Conservation (phyloP, 2,797 vertebrate species). For the Parambassis ranga region DNA sequence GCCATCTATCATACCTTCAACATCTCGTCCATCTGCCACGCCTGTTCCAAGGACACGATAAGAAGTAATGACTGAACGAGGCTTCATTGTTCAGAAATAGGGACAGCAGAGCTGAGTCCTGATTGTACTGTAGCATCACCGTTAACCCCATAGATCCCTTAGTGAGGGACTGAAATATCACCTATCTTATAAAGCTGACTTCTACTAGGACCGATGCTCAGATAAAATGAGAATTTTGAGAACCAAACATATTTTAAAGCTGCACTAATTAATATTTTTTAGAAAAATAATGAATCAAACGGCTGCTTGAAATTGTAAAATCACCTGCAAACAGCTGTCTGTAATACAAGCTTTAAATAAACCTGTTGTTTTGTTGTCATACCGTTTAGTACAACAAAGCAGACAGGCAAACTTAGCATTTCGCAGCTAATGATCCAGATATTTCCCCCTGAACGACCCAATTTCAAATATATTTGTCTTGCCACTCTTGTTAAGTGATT, state of each 20-base stretch:
- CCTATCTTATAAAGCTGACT: not conserved
- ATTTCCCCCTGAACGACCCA: too few relatives aligned
- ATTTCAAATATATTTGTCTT: too few relatives aligned
- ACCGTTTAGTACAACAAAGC: too few relatives aligned
- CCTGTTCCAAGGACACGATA: not conserved
- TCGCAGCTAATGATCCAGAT: too few relatives aligned
- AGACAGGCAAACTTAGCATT: too few relatives aligned
- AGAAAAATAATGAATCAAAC: not conserved
- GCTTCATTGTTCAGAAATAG: not conserved
- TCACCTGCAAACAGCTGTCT: too few relatives aligned
- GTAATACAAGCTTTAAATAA: too few relatives aligned
- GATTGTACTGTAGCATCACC: constrained; percentile 44
- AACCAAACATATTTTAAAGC: not conserved
- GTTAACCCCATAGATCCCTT: constrained; percentile 39
- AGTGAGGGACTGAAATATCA: not conserved
- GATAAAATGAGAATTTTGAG: not conserved
- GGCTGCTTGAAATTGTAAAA: too few relatives aligned
- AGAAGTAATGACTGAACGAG: constrained; percentile 9
- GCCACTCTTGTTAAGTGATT: too few relatives aligned
- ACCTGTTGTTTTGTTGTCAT: too few relatives aligned
- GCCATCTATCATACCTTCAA: constrained; percentile 3
- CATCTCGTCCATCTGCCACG: not conserved
- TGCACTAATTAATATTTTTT: not conserved
- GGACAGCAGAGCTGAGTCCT: constrained; percentile 20
- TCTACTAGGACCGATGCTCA: not conserved